A percentile compares a stretch with the other conserved stretches of the same genome.
These are phyloP conservation scores for Pseudococcus jackbeardsleyi DNA, from an alignment of 2,888 invertebrate species.

Conservation along the genomic window DNA sequence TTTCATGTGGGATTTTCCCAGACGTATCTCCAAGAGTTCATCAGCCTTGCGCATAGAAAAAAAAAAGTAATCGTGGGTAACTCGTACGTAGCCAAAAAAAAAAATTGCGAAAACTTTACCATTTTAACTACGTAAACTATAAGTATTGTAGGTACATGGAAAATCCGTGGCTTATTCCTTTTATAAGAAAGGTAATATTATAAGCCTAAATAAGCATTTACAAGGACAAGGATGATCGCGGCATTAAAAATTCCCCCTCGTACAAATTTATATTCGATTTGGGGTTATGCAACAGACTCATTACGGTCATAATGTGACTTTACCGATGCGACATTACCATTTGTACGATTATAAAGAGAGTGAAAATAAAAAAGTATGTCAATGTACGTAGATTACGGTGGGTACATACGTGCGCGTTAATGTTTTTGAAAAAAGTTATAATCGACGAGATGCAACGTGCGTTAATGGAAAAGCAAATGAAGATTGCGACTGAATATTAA, in stretches of 20 bases:
- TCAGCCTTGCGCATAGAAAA: not conserved
- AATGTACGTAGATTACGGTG: slow-evolving; percentile 10
- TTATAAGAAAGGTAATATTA: not conserved
- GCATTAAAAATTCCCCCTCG: slow-evolving; percentile 16
- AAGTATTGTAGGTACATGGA: not conserved
- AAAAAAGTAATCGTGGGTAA: not conserved
- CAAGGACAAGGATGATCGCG: not conserved
- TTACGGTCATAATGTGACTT: slow-evolving; percentile 36
- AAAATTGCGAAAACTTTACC: not conserved
- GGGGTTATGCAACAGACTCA: slow-evolving; percentile 10
- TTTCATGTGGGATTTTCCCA: not conserved
- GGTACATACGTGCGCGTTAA: not conserved
- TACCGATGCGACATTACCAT: slow-evolving; percentile 18
- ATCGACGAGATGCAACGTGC: slow-evolving; percentile 4
- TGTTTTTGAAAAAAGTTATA: slow-evolving; percentile 38
- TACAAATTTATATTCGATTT: slow-evolving; percentile 23
- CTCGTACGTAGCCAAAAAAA: not conserved
- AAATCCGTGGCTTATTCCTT: not conserved
- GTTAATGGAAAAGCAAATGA: slow-evolving; percentile 18
- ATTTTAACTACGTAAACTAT: not conserved
- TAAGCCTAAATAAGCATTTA: not conserved
- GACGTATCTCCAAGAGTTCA: not conserved
- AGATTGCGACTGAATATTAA: slow-evolving; percentile 21
- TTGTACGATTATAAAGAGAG: not conserved
- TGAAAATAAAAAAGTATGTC: slow-evolving; percentile 31